Percentiles rank a stretch among this genome's conserved stretches.
Conservation (phyloP, 2,888 invertebrate genomes). For the Dichetophora obliterata region DNA sequence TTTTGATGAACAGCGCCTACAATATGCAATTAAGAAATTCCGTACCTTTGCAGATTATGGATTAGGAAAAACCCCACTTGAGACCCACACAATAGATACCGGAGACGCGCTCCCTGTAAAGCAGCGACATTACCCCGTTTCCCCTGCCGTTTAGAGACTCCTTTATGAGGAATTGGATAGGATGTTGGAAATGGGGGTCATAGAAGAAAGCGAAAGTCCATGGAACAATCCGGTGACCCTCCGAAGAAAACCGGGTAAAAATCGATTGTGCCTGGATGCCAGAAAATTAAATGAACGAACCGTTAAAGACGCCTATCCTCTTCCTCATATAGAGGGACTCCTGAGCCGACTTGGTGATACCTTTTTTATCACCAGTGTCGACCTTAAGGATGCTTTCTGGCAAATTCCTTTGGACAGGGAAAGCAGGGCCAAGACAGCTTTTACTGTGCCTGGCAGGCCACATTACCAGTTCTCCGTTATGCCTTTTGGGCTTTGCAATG, state of each 20-base stretch:
- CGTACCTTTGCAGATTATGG: constrained; percentile 12
- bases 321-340: too few relatives aligned
- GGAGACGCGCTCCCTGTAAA: constrained; percentile 41
- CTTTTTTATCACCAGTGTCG: too few relatives aligned
- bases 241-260: constrained; percentile 19
- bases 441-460: constrained; percentile 30
- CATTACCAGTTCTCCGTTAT: constrained; percentile 33
- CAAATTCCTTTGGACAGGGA: too few relatives aligned
- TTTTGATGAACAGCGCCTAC: neutral
- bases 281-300: constrained; percentile 35
- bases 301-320: too few relatives aligned
- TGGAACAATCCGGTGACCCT: constrained; percentile 42
- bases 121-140: constrained; percentile 43
- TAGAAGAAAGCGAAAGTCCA: constrained; percentile 53
- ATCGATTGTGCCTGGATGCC: constrained; percentile 39
- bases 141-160: constrained; percentile 42
- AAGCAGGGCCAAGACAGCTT: constrained; percentile 32
- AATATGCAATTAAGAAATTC: neutral
- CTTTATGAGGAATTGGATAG: too few relatives aligned
- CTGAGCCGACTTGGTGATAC: too few relatives aligned
- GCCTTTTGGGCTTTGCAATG: constrained; percentile 16
- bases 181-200: constrained; percentile 56
- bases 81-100: constrained; percentile 34
- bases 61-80: constrained; percentile 35
- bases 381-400: too few relatives aligned